These are phyloP conservation scores for Sebastes glaucus DNA, from an alignment of 2,797 vertebrate genomes.

Conservation along the genomic window DNA sequence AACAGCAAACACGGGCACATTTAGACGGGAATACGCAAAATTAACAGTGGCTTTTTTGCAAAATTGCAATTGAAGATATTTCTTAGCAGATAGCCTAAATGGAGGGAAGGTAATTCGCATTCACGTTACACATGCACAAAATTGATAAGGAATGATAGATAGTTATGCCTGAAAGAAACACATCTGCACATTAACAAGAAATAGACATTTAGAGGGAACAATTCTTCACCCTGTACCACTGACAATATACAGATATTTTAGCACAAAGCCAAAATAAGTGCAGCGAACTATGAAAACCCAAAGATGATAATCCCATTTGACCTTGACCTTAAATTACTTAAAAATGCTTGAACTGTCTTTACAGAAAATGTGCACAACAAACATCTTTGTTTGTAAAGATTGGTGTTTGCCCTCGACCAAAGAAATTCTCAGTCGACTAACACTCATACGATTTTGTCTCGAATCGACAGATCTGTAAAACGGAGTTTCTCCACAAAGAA, in stretches of 20 bases:
- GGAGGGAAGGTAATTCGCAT: background rate
- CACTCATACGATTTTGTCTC: no score
- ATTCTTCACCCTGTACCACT: background rate
- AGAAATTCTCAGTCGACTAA: no score
- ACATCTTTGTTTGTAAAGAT: background rate
- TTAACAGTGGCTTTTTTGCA: background rate
- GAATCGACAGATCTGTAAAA: no score
- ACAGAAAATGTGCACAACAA: background rate
- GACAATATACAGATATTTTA: background rate
- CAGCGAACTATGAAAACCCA: background rate
- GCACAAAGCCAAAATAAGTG: background rate
- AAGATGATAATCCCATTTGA: background rate
- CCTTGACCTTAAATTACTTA: background rate
- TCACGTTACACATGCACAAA: background rate
- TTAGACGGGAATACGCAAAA: background rate
- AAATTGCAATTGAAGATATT: background rate
- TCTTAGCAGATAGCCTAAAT: background rate
- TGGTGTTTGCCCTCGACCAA: no score
- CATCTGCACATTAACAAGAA: background rate
- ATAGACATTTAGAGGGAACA: background rate
- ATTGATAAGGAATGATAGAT: background rate
- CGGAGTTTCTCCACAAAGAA: no score
- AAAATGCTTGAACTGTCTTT: background rate
- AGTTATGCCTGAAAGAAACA: background rate
- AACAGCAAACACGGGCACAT: background rate